These are phyloP conservation scores for Drosophila greeni DNA, from an alignment of 2,888 invertebrate species.

Conservation along the genomic window DNA sequence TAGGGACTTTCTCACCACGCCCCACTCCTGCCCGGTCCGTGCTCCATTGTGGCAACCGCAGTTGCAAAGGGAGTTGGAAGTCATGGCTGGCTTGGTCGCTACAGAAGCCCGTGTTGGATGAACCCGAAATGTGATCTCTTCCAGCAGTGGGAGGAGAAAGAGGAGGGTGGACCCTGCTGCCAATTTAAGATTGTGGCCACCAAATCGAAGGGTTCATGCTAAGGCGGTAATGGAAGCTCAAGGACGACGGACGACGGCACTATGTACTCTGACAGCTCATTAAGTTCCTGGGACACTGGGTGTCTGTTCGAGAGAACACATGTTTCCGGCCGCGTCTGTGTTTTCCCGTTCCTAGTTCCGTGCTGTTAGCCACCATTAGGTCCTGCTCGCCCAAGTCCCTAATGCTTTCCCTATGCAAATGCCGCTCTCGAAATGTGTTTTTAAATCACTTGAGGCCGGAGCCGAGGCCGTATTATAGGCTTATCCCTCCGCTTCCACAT, in stretches of 20 bases:
- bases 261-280: conserved; percentile 12
- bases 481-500: conserved; percentile 26
- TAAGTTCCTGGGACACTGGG: conserved; percentile 1
- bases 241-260: neutral
- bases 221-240: conserved; percentile 1
- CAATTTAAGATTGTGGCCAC: conserved; percentile 15
- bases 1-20: conserved; percentile 8
- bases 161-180: neutral
- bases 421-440: conserved; percentile 28
- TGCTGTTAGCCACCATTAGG: conserved; percentile 4
- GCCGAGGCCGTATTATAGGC: conserved; percentile 3
- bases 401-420: conserved; percentile 36
- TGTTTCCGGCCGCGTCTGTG: conserved; percentile 17
- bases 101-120: conserved; percentile 57
- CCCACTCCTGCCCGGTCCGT: neutral
- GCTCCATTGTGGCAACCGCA: conserved; percentile 20
- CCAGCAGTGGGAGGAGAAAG: too few relatives aligned
- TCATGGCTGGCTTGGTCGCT: conserved; percentile 17
- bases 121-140: conserved; percentile 58
- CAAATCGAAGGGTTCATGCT: conserved; percentile 1
- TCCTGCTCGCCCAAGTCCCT: conserved; percentile 21
- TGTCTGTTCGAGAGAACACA: conserved; percentile 7
- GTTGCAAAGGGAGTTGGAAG: conserved; percentile 9
- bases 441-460: conserved; percentile 29
- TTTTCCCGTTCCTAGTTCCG: conserved; percentile 5